Base-by-base conservation (phyloP, 2,113 vertebrate species). In the Cyanoderma ruficeps region DNA sequence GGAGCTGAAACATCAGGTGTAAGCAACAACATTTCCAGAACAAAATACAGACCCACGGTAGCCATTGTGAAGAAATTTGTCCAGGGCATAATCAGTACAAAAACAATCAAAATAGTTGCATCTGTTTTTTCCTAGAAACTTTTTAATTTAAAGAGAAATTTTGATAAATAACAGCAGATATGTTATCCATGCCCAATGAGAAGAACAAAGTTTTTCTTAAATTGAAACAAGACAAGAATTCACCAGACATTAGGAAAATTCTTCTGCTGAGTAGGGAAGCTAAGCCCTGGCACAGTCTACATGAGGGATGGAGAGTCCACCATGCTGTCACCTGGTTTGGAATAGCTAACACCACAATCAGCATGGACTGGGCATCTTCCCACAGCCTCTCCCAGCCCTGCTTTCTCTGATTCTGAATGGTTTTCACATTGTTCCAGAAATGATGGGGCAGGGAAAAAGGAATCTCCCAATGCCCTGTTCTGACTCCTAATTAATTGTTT, bases 41-140 rank as follows among this genome's bases (percentile, higher is more conserved):
- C 13, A 76, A 37, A 90, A 31, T 22, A 37, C 2, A 53, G 19
- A n/a, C 4, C 11, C 15, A 25, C 31, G 44, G 22, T 2, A 68
- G 25, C 33, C 13, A 5, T 23, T 60, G 5, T 18, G 17, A 90
- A 72, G n/a, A 53, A 68, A 55, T 67, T 24, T 49, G 25, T 63
- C 4, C 8, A 49, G 61, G 23, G 4, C 2, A 61, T 75, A 79
- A 52, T 13, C 39, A 31, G 8, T 35, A 10, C 13, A 39, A 71
- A 70, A 70, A 2, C 6, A 46, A 15, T 23, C 25, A 44, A 39
- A 49, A 6, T 8, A 77, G 31, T 8, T 53, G 7, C 5, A 17
- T 4, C 3, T 78, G 1, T 0, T 75, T 50, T 61, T 41, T 53
- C 24, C 22, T 33, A 35, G 27, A 72, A 49, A 31, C 7, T 0